These are phyloP conservation scores for Onychostoma macrolepis DNA, from an alignment of 2,113 vertebrate genomes.

Conservation along the genomic window DNA sequence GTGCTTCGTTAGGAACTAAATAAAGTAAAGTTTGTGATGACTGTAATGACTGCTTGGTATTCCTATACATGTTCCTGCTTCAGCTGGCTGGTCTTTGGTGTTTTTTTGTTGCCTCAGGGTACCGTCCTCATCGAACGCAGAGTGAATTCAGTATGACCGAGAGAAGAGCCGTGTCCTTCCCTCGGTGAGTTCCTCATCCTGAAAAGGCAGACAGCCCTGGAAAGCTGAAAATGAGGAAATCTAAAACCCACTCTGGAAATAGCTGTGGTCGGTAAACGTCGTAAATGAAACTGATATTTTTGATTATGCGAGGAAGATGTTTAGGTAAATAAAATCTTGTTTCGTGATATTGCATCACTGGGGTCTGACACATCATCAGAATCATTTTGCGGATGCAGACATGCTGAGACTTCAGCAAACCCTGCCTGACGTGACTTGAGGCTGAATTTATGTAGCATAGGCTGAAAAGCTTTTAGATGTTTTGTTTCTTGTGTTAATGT, in stretches of 20 bases:
- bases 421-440: slow-evolving; percentile 13
- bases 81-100: slow-evolving; percentile 54
- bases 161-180: slow-evolving; percentile 33
- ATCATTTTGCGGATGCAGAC: background rate
- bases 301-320: background rate
- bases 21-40: slow-evolving; percentile 37
- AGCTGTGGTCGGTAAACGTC: background rate
- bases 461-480: background rate
- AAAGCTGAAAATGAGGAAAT: slow-evolving; percentile 11
- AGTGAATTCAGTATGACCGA: slow-evolving; percentile 55
- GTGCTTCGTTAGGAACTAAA: slow-evolving; percentile 37
- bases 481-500: background rate
- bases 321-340: slow-evolving; percentile 26
- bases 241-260: slow-evolving; percentile 5
- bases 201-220: slow-evolving; percentile 24
- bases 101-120: slow-evolving; percentile 52
- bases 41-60: slow-evolving; percentile 57
- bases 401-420: slow-evolving; percentile 5
- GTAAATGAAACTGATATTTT: slow-evolving; percentile 25
- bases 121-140: slow-evolving; percentile 51
- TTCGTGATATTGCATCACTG: slow-evolving; percentile 32
- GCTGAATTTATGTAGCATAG: background rate
- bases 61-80: slow-evolving; percentile 48
- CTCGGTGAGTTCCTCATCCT: slow-evolving; percentile 10
- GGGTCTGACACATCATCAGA: slow-evolving; percentile 23